phyloP scores from a whole-genome alignment of 2,888 invertebrate species.

The Drosophila pseudotakahashii region DNA sequence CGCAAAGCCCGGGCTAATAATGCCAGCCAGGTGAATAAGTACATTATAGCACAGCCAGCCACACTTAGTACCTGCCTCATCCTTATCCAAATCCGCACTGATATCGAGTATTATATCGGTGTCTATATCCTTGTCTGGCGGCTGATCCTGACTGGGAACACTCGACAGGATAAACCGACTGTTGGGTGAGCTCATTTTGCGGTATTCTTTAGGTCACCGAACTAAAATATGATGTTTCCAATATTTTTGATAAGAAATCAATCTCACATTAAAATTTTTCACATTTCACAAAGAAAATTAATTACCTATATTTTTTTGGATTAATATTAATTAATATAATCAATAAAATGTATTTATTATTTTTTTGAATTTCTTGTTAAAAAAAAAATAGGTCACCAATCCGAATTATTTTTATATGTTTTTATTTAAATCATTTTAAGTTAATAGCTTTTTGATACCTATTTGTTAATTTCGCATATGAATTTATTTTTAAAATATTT shows the following conservation, averaged over 20 bases:
- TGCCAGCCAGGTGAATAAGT: background rate
- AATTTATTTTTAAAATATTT: background rate
- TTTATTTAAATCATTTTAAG: background rate
- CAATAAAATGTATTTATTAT: too few species aligned
- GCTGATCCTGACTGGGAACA: constrained; percentile 11
- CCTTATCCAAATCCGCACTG: constrained; percentile 27
- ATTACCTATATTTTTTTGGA: too few species aligned
- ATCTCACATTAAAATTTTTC: background rate
- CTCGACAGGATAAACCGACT: constrained; percentile 30
- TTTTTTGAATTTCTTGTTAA: too few species aligned
- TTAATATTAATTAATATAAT: too few species aligned
- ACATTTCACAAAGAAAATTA: background rate
- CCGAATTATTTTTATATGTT: background rate
- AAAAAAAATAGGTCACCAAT: background rate
- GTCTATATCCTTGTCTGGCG: background rate
- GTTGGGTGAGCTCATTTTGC: constrained; percentile 32
- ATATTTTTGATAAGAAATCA: background rate
- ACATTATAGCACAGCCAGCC: background rate
- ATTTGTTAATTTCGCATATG: too few species aligned
- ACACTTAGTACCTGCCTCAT: constrained; percentile 64
- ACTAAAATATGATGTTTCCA: background rate
- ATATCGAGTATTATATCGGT: background rate
- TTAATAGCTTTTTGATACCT: background rate
- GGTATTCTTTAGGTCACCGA: background rate
- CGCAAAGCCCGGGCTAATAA: background rate